These are phyloP conservation scores for Drosophila pseudotakahashii DNA, from an alignment of 2,888 invertebrate genomes.

Conservation along the genomic window DNA sequence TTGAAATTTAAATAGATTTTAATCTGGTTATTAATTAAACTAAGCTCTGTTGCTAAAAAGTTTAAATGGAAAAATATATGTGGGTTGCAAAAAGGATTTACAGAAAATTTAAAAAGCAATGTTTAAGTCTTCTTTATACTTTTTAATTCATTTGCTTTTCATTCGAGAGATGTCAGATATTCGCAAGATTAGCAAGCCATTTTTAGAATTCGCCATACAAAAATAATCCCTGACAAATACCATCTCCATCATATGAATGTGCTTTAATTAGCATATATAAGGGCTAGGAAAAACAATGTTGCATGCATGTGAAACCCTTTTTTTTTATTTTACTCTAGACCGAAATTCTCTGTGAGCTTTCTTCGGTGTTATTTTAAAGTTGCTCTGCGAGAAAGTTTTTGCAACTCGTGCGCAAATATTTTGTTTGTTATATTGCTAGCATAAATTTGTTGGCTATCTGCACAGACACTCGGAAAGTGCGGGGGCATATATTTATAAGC, in stretches of 20 bases:
- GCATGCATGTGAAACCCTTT: neutral
- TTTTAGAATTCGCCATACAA: neutral
- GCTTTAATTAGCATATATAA: slow-evolving; percentile 36
- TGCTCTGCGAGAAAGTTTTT: slow-evolving; percentile 58
- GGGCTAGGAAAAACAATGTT: slow-evolving; percentile 3
- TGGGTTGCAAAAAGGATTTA: neutral
- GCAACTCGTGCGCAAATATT: slow-evolving; percentile 72
- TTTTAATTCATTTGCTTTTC: slow-evolving; percentile 1
- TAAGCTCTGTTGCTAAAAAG: neutral
- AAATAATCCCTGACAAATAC: slow-evolving; percentile 19
- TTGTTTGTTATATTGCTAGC: slow-evolving; percentile 76
- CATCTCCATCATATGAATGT: neutral
- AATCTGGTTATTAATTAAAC: neutral
- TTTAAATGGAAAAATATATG: neutral
- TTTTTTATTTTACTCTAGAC: slow-evolving; percentile 45
- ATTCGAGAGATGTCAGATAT: neutral
- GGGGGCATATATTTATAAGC: slow-evolving; percentile 72
- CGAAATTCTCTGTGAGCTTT: slow-evolving; percentile 28
- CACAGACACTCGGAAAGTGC: slow-evolving; percentile 48
- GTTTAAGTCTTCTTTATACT: neutral
- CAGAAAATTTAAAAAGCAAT: neutral
- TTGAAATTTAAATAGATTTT: neutral
- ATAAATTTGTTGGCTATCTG: slow-evolving; percentile 76
- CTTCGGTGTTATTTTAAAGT: slow-evolving; percentile 71
- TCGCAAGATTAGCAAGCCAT: neutral